A percentile compares a stretch with the other conserved stretches of the same genome.
Evolutionary conservation across 2,797 vertebrate species (phyloP).

Genomic region (Microhierax caerulescens): DNA sequence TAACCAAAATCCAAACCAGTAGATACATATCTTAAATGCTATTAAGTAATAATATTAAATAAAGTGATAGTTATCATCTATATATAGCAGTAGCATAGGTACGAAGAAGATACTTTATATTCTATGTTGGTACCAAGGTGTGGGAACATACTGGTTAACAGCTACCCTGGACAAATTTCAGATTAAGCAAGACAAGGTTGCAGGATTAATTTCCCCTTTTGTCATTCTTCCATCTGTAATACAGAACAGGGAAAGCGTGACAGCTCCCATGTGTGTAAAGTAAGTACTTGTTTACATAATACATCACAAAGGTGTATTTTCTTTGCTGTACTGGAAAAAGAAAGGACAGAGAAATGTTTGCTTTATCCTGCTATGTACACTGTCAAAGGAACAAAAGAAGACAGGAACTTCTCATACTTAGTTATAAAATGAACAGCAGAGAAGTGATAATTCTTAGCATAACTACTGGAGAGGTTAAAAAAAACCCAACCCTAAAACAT

Average conservation of each 20-base stretch:
- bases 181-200: background rate
- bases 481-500: background rate
- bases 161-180: background rate
- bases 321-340: background rate
- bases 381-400: background rate
- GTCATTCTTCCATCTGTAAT: background rate
- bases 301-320: constrained; percentile 7
- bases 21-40: background rate
- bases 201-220: background rate
- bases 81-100: background rate
- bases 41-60: background rate
- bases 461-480: background rate
- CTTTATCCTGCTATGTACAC: background rate
- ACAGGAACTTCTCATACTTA: background rate
- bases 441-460: background rate
- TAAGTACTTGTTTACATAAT: background rate
- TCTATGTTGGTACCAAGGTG: background rate
- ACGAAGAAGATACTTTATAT: background rate
- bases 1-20: background rate
- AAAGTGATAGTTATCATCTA: background rate
- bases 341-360: background rate
- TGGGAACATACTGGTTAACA: background rate
- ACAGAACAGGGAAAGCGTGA: background rate
- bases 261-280: background rate
- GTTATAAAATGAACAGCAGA: background rate